Percentiles rank a stretch among this genome's conserved stretches.
These are phyloP conservation scores for Agelastica alni DNA, from an alignment of 2,888 invertebrate species.

Conservation along the genomic window DNA sequence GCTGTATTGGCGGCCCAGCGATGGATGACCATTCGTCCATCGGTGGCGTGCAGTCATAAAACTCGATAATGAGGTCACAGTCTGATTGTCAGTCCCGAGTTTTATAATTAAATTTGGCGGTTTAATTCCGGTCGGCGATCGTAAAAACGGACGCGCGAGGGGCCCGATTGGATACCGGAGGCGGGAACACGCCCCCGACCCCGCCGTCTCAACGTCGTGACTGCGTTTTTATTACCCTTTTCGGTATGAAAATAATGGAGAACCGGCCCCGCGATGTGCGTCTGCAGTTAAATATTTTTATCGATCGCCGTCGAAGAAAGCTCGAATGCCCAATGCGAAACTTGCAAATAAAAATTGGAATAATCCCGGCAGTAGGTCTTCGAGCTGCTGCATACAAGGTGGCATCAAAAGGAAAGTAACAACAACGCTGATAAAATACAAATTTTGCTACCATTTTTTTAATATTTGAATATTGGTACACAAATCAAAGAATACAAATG, in stretches of 20 bases:
- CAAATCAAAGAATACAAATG: too few species aligned
- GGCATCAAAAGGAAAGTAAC: too few species aligned
- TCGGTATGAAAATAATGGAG: slow-evolving; percentile 25
- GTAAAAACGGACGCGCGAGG: slow-evolving; percentile 42
- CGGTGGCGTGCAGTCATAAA: slow-evolving; percentile 7
- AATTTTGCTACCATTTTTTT: too few species aligned
- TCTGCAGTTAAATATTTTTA: slow-evolving; percentile 24
- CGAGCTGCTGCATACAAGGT: neutral
- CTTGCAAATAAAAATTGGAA: slow-evolving; percentile 8
- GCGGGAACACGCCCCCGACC: slow-evolving; percentile 44
- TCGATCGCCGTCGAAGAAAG: slow-evolving; percentile 20
- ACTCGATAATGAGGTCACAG: slow-evolving; percentile 35
- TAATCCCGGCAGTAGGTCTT: slow-evolving; percentile 13
- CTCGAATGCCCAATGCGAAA: neutral
- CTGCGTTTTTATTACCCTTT: slow-evolving; percentile 21
- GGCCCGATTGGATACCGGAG: slow-evolving; percentile 47
- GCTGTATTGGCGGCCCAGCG: neutral
- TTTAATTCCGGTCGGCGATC: slow-evolving; percentile 51
- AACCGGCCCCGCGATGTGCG: slow-evolving; percentile 7
- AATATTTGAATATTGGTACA: too few species aligned
- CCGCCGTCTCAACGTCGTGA: slow-evolving; percentile 6
- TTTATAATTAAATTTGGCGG: slow-evolving; percentile 56
- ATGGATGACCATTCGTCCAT: slow-evolving; percentile 7
- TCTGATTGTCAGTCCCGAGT: slow-evolving; percentile 36
- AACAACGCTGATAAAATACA: too few species aligned